These are phyloP conservation scores for Chromis chromis DNA, from an alignment of 2,797 vertebrate genomes.

Conservation along the genomic window DNA sequence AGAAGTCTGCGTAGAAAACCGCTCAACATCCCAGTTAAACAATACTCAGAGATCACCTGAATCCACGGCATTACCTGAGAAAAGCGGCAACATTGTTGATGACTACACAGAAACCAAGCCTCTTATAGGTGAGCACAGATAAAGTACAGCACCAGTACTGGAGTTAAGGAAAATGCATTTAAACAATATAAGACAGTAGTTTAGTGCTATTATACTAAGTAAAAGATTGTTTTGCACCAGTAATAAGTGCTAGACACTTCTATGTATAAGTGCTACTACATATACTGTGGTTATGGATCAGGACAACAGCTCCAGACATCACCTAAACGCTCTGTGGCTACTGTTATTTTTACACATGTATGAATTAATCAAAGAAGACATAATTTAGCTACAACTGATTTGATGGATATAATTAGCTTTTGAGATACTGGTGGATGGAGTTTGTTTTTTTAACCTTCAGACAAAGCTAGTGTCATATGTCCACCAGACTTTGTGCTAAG, in stretches of 20 bases:
- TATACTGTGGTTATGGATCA: background rate
- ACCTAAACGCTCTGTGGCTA: too few relatives aligned
- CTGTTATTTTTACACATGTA: too few relatives aligned
- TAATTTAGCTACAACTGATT: too few relatives aligned
- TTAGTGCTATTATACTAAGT: background rate
- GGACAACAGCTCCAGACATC: too few relatives aligned
- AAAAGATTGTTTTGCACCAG: background rate
- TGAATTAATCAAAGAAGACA: too few relatives aligned
- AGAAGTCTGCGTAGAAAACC: background rate
- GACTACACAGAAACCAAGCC: constrained; percentile 49
- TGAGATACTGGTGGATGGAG: too few relatives aligned
- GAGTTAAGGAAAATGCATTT: too few relatives aligned
- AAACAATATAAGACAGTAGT: background rate
- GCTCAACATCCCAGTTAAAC: background rate
- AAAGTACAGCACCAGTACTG: background rate
- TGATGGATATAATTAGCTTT: too few relatives aligned
- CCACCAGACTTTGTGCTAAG: background rate
- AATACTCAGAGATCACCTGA: background rate
- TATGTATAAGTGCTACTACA: too few relatives aligned
- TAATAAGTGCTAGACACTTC: background rate
- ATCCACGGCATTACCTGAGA: background rate
- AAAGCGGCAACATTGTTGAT: constrained; percentile 36
- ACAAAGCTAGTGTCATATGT: background rate
- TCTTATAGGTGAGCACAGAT: constrained; percentile 72
- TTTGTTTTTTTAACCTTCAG: background rate